Evolutionary conservation across 2,888 invertebrate species (phyloP).

Genomic region (Habrosyne pyritoides): DNA sequence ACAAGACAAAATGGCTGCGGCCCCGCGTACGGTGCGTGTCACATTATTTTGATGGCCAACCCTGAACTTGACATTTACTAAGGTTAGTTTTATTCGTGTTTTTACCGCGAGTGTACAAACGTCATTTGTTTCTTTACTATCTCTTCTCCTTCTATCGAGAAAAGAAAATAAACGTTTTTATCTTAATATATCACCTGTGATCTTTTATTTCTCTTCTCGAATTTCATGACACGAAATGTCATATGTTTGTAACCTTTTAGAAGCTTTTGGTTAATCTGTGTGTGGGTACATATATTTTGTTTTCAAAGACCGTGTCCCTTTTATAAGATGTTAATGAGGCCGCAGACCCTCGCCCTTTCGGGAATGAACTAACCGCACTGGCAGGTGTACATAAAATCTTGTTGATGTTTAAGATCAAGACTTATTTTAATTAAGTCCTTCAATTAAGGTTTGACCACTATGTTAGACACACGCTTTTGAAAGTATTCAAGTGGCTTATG

Average conservation of each 20-base stretch:
- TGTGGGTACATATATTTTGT: background rate
- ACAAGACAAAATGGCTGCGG: constrained; percentile 22
- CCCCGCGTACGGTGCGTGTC: constrained; percentile 5
- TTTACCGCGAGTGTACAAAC: background rate
- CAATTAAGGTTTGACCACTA: background rate
- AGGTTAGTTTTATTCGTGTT: background rate
- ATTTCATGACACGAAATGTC: background rate
- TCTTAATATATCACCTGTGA: no score
- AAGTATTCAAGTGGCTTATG: no score
- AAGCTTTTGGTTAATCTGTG: background rate
- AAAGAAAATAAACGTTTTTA: no score
- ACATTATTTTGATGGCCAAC: constrained; percentile 6
- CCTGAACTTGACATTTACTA: constrained; percentile 7
- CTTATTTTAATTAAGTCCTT: background rate
- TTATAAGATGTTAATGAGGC: constrained; percentile 3
- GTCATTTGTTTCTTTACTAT: background rate
- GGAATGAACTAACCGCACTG: background rate
- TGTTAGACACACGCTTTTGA: background rate
- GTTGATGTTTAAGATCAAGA: background rate
- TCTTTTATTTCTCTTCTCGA: no score
- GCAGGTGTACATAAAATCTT: background rate
- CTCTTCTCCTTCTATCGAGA: no score
- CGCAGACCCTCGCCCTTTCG: background rate
- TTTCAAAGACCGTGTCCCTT: background rate
- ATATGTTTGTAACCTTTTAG: background rate